phyloP scores from a whole-genome alignment of 2,797 vertebrate species.

The Merluccius polli region DNA sequence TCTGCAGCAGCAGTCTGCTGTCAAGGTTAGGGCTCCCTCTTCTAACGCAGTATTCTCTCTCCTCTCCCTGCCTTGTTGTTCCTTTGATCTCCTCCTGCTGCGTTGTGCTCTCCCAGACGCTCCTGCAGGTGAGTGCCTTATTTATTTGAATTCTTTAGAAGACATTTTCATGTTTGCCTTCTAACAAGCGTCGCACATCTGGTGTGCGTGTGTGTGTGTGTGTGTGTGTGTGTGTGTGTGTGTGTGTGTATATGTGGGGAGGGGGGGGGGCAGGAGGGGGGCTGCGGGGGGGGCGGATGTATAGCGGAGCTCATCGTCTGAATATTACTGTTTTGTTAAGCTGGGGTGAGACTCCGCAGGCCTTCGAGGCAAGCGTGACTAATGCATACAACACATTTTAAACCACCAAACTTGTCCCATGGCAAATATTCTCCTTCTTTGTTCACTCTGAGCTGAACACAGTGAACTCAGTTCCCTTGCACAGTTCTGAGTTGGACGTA shows the following conservation, averaged over 20 bases:
- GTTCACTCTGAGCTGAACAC: background rate
- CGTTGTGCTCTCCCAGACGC: slow-evolving; percentile 73
- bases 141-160: slow-evolving; percentile 6
- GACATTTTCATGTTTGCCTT: slow-evolving; percentile 11
- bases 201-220: background rate
- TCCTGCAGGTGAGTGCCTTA: slow-evolving; percentile 85
- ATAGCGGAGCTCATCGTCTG: slow-evolving; percentile 20
- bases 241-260: background rate
- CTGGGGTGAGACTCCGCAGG: slow-evolving; percentile 24
- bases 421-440: background rate
- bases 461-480: background rate
- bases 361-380: slow-evolving; percentile 41
- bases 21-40: background rate
- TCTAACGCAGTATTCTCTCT: slow-evolving; percentile 27
- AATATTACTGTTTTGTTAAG: slow-evolving; percentile 35
- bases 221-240: slow-evolving; percentile 2
- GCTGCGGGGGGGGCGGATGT: background rate
- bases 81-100: background rate
- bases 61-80: background rate
- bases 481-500: background rate
- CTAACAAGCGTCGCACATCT: background rate
- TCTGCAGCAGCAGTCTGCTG: background rate
- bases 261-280: too few relatives aligned
- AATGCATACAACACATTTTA: slow-evolving; percentile 47
- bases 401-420: slow-evolving; percentile 11